A percentile compares a stretch with the other conserved stretches of the same genome.
These are phyloP conservation scores for Sterrhoptilus dennistouni DNA, from an alignment of 2,113 vertebrate genomes.

Conservation along the genomic window DNA sequence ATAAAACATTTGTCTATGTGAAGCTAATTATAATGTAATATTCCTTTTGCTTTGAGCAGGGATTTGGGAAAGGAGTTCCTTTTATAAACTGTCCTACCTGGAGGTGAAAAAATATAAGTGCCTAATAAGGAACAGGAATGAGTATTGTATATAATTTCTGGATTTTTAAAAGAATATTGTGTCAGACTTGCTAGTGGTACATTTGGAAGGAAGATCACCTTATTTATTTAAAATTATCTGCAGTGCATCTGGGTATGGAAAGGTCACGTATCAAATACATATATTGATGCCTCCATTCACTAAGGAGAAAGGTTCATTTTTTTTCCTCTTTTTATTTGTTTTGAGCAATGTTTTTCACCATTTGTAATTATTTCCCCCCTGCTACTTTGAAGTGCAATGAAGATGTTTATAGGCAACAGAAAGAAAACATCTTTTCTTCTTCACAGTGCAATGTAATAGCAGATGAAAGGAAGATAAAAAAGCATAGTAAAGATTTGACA, in stretches of 20 bases:
- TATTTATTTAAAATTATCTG: background rate
- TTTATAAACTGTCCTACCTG: background rate
- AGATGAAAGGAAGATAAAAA: background rate
- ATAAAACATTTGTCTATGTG: conserved; percentile 9
- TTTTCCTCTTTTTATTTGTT: background rate
- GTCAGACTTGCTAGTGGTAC: background rate
- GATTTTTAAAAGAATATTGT: background rate
- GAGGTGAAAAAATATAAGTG: background rate
- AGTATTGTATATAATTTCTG: background rate
- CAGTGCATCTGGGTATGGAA: background rate
- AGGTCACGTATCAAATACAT: background rate
- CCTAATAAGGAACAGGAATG: background rate
- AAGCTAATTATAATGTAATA: background rate
- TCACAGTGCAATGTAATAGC: background rate
- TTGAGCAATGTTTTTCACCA: background rate
- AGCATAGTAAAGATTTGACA: background rate
- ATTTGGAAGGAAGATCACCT: background rate
- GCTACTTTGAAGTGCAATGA: background rate
- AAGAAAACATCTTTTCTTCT: background rate
- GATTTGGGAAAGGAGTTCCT: background rate
- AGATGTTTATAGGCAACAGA: background rate
- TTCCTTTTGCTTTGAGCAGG: background rate
- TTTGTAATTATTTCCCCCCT: background rate
- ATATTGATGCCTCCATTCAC: background rate
- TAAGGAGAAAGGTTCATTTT: background rate